Percentiles rank a stretch among this genome's conserved stretches.
Evolutionary conservation across 2,888 invertebrate species (phyloP).

Genomic region (Machimus rusticus): DNA sequence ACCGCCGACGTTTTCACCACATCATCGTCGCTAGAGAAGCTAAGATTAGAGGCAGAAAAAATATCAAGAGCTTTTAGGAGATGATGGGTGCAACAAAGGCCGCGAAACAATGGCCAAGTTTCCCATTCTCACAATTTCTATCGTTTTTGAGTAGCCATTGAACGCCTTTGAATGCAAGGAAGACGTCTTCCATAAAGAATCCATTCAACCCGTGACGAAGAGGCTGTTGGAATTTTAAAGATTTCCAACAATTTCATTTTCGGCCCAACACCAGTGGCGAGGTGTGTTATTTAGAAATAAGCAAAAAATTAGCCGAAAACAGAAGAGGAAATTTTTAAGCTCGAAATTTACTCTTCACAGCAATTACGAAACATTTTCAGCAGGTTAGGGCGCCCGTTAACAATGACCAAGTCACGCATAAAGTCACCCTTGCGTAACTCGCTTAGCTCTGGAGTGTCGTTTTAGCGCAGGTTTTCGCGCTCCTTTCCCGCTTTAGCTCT

Average conservation of each 20-base stretch:
- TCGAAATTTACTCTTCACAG: not conserved
- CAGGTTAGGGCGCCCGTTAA: not conserved
- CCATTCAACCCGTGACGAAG: not conserved
- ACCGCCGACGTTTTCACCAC: not conserved
- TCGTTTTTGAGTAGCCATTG: not conserved
- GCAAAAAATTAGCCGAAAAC: not conserved
- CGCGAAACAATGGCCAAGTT: not conserved
- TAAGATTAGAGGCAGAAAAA: not conserved
- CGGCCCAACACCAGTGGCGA: not conserved
- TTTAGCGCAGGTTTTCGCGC: not conserved
- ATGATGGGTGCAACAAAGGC: not conserved
- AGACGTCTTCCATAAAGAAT: not conserved
- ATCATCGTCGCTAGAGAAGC: not conserved
- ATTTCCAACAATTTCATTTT: not conserved
- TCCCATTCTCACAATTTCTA: not conserved
- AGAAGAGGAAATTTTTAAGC: not conserved
- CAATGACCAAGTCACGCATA: not conserved
- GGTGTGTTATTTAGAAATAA: not conserved
- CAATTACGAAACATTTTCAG: not conserved
- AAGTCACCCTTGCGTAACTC: not conserved
- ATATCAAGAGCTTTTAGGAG: not conserved
- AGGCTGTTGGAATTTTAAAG: not conserved
- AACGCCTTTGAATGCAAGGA: not conserved
- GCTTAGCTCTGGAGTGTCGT: not conserved
- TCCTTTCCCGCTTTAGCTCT: not conserved